Conservation (phyloP, 2,888 invertebrate species). For the Timandra comae region DNA sequence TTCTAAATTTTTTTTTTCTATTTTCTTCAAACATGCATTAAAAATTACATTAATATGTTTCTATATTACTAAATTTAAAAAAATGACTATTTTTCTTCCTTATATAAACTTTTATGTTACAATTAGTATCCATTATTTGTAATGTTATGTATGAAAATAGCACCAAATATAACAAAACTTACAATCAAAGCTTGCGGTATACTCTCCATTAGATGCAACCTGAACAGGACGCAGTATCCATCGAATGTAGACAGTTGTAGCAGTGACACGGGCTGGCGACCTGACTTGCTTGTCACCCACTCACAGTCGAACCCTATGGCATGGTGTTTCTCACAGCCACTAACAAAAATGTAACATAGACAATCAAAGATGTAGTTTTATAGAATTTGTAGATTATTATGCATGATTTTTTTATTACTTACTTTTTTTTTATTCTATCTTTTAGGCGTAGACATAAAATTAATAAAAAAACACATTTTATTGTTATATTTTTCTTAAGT, state of each 20-base stretch:
- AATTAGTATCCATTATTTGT: no score
- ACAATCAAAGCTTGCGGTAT: constrained; percentile 80
- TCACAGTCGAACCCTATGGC: constrained; percentile 89
- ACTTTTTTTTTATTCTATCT: not conserved
- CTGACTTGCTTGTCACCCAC: constrained; percentile 82
- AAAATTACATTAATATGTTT: no score
- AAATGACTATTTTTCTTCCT: no score
- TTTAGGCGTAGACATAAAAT: not conserved
- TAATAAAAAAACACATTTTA: not conserved
- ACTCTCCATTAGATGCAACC: constrained; percentile 76
- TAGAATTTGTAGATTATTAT: not conserved
- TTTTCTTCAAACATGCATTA: no score
- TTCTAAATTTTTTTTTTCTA: no score
- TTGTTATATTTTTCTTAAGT: not conserved
- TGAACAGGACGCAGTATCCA: constrained; percentile 83
- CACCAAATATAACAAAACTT: constrained; percentile 19
- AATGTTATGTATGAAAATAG: no score
- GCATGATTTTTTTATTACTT: not conserved
- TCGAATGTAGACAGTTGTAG: constrained; percentile 83
- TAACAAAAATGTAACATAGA: constrained; percentile 19
- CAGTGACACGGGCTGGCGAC: constrained; percentile 79
- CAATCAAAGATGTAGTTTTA: not conserved
- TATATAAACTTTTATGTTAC: no score
- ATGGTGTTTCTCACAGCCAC: constrained; percentile 46
- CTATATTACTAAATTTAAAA: no score